These are phyloP conservation scores for Epinotia brunnichana DNA, from an alignment of 2,888 invertebrate genomes.

Conservation along the genomic window DNA sequence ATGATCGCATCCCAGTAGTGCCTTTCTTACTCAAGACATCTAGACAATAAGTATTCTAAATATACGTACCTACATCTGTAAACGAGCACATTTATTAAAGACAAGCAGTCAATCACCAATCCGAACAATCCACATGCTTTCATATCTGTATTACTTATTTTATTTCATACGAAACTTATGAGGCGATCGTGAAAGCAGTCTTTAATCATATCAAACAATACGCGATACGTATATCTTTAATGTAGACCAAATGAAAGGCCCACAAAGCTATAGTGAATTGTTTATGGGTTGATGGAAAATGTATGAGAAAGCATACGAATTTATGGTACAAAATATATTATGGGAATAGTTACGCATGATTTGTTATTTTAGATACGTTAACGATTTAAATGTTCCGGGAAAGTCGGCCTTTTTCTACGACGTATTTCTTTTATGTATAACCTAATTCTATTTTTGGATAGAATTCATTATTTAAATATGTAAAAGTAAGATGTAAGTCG, in stretches of 20 bases:
- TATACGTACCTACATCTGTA: neutral
- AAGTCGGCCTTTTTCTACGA: neutral
- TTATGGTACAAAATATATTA: constrained; percentile 45
- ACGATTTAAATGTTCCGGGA: neutral
- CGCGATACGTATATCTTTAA: constrained; percentile 45
- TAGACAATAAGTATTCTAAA: neutral
- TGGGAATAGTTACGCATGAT: constrained; percentile 48
- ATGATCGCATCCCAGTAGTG: neutral
- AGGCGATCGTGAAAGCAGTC: constrained; percentile 42
- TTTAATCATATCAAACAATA: constrained; percentile 49
- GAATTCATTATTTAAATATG: neutral
- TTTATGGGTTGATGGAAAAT: constrained; percentile 50
- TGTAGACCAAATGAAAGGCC: constrained; percentile 49
- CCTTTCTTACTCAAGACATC: neutral
- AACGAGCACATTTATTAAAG: constrained; percentile 8
- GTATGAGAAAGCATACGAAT: constrained; percentile 46
- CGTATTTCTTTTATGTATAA: neutral
- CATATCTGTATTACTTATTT: constrained; percentile 27
- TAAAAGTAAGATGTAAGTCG: neutral
- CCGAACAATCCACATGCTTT: constrained; percentile 24
- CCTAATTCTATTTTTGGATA: neutral
- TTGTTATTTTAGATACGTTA: constrained; percentile 44
- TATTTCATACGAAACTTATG: constrained; percentile 41
- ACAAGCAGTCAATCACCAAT: constrained; percentile 27
- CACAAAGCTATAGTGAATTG: constrained; percentile 49